Conservation (phyloP, 2,797 vertebrate genomes). For the Manis javanica region DNA sequence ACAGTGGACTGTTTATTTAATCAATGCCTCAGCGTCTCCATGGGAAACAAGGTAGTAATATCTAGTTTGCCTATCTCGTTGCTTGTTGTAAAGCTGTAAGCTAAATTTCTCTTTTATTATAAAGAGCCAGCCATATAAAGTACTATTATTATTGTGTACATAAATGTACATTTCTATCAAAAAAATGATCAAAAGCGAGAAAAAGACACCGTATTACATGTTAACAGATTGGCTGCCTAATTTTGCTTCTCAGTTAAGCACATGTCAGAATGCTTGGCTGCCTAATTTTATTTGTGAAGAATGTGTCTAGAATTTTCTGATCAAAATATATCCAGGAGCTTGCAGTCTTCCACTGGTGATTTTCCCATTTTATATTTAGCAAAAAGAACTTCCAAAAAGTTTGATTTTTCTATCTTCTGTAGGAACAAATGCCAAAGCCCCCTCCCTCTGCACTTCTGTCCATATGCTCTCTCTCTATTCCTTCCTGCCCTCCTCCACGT, state of each 20-base stretch:
- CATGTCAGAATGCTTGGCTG: neutral
- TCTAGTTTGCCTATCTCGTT: neutral
- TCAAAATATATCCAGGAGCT: neutral
- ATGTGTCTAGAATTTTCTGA: neutral
- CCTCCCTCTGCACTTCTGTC: neutral
- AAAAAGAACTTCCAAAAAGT: neutral
- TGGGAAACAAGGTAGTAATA: neutral
- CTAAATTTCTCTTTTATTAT: neutral
- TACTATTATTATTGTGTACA: neutral
- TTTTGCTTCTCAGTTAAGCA: conserved; percentile 13
- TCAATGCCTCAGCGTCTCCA: neutral
- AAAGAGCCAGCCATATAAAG: neutral
- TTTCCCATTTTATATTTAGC: conserved; percentile 26
- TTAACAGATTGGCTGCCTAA: neutral
- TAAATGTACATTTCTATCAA: neutral
- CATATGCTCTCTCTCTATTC: neutral
- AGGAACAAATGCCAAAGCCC: neutral
- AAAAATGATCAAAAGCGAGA: conserved; percentile 19
- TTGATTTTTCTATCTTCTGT: conserved; percentile 6
- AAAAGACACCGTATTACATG: neutral
- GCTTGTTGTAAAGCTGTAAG: neutral
- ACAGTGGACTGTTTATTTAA: neutral
- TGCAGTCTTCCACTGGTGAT: neutral
- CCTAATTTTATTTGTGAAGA: neutral
- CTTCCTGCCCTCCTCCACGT: neutral